Base-by-base conservation (phyloP, 2,113 vertebrate species). In the Dicentrarchus labrax region DNA sequence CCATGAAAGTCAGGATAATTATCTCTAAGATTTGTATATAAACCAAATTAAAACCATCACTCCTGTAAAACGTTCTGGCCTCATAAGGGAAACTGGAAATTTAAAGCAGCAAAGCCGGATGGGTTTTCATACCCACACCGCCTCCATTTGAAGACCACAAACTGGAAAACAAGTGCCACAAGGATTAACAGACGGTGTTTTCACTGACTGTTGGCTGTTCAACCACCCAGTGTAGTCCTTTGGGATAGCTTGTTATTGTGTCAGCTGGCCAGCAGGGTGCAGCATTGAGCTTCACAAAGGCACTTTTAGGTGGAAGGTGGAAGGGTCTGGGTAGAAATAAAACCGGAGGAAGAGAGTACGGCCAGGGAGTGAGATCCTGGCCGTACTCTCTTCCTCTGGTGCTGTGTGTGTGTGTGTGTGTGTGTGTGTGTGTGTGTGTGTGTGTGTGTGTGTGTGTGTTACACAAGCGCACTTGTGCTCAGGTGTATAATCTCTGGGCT, bases 181-280 rank as follows among this genome's bases (percentile, higher is more conserved):
- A 47, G 39, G 77, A 76, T 16, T 77, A 87, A 51, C 78, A 80
- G 76, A 81, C 45, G 51, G 67, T 83, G 68, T 82, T 77, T 85
- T 85, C 76, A 80, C 41, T 6, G 47, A 45, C 72, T 68, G 75
- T 72, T 85, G 71, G 83, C 73, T 81, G 65, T 73, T 86, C 78
- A 84, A 48, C 54, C 78, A 80, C 5, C 76, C 59, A 22, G 36
- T 57, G 17, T 8, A 2, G 39, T 65, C 74, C 57, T 48, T 9
- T 50, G 72, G 65, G 80, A 59, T 9, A 38, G 9, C 30, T 13
- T 76, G 73, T 77, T 57, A 0, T 68, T 68, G 16, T 19, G 2
- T 12, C 0, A 3, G 13, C 1, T 53, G 56, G 7, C 85, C 94
- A 93, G 74, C 81, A 90, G 94, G 89, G 70, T 0, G 90, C 84